Percentiles rank a stretch among this genome's conserved stretches.
Evolutionary conservation across 2,888 invertebrate genomes (phyloP).

Genomic region (Drosophila nr. fundita): DNA sequence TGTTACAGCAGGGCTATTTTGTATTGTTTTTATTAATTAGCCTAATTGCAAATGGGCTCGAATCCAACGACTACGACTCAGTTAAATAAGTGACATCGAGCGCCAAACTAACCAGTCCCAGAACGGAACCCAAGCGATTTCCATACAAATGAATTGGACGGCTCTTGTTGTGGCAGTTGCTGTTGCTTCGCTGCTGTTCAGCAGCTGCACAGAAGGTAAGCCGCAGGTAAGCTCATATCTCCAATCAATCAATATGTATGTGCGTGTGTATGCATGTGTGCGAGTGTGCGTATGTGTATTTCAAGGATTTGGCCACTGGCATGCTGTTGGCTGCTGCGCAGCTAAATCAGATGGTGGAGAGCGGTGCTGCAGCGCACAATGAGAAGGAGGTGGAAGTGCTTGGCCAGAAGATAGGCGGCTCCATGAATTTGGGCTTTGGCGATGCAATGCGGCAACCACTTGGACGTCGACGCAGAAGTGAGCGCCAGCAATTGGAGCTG

Average conservation of each 20-base stretch:
- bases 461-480: slow-evolving; percentile 20
- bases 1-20: slow-evolving; percentile 12
- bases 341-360: slow-evolving; percentile 62
- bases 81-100: slow-evolving; percentile 41
- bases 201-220: slow-evolving; percentile 23
- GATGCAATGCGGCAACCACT: slow-evolving; percentile 51
- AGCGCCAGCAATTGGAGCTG: neutral
- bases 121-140: slow-evolving; percentile 1
- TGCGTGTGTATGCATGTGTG: neutral
- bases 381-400: slow-evolving; percentile 64
- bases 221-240: slow-evolving; percentile 44
- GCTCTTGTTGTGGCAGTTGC: neutral
- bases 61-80: neutral
- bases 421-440: slow-evolving; percentile 66
- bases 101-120: slow-evolving; percentile 7
- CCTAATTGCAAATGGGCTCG: slow-evolving; percentile 8
- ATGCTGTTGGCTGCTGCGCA: slow-evolving; percentile 62
- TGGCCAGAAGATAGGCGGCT: slow-evolving; percentile 52
- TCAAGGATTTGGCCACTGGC: slow-evolving; percentile 60
- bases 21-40: slow-evolving; percentile 39
- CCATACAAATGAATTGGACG: slow-evolving; percentile 28
- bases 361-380: slow-evolving; percentile 65
- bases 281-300: neutral
- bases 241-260: neutral
- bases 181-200: slow-evolving; percentile 23